Conservation (phyloP, 2,113 vertebrate genomes). For the Procavia capensis region DNA sequence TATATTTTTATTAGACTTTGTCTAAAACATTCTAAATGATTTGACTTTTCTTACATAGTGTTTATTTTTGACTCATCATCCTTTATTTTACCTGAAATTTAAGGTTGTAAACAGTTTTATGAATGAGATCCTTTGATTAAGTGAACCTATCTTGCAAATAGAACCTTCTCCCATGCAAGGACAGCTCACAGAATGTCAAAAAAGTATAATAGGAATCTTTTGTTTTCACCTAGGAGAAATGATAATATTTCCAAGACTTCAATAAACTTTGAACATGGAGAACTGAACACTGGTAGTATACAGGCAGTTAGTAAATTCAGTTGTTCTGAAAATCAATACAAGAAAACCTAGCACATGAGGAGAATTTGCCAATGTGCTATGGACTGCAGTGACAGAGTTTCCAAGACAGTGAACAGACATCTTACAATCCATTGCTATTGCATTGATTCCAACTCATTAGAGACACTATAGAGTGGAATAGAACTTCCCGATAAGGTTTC, state of each 20-base stretch:
- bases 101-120: constrained; percentile 7
- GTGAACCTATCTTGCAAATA: background rate
- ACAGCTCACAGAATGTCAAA: background rate
- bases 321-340: constrained; percentile 16
- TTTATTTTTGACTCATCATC: background rate
- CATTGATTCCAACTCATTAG: background rate
- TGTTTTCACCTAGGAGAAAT: background rate
- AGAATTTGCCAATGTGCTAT: background rate
- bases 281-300: background rate
- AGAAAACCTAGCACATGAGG: background rate
- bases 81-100: constrained; percentile 18
- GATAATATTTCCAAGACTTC: background rate
- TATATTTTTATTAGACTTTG: background rate
- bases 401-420: background rate
- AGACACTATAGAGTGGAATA: background rate
- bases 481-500: background rate
- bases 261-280: background rate
- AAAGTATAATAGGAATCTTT: background rate
- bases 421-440: background rate
- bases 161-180: background rate
- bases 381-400: background rate
- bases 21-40: background rate
- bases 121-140: background rate
- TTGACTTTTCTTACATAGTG: background rate
- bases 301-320: background rate